Evolutionary conservation across 2,888 invertebrate genomes (phyloP), one percentile per base, ranked within the genome.

Genomic region (Bimastos eiseni): DNA sequence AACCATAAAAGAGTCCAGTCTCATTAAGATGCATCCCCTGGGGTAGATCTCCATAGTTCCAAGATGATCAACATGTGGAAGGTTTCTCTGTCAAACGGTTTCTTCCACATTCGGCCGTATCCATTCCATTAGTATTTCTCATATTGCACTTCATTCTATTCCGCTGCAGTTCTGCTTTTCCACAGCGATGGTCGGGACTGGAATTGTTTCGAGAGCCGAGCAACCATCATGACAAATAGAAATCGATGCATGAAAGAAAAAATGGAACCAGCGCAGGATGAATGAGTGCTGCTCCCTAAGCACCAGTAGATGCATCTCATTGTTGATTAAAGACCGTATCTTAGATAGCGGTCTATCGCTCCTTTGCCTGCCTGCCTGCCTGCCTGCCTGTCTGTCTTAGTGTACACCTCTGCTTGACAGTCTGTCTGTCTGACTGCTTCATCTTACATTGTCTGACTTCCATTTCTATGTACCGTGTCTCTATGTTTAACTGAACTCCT

Each of bases 211-310:
- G n/a, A 70, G 70, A 70, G 70, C 70, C 70, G 8, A 70, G n/a
- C 70, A 70, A 30, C 70, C 70, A 70, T 70, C 70, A 70, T 70
- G n/a, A 70, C 70, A n/a, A 70, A 70, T 70, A 70, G 70, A 70
- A 30, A 70, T 70, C n/a, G n/a, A 70, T 70, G 70, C 70, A 41
- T 6, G 41, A 70, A n/a, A 70, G 70, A 70, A n/a, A 70, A 70
- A 70, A n/a, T 70, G 70, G 70, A 8, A 70, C 70, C 11, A 13
- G n/a, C n/a, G 70, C n/a, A 70, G 70, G 70, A 70, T 70, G 70
- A 70, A 70, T 70, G 70, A 70, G n/a, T n/a, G n/a, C 70, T n/a
- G 11, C 70, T 70, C 11, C n/a, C 8, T 1, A 70, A n/a, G 30
- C 70, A 70, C 30, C 70, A 70, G 70, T n/a, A 70, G 30, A 70